phyloP scores from a whole-genome alignment of 1,140 invertebrate genomes.

The Pectinophora gossypiella region DNA sequence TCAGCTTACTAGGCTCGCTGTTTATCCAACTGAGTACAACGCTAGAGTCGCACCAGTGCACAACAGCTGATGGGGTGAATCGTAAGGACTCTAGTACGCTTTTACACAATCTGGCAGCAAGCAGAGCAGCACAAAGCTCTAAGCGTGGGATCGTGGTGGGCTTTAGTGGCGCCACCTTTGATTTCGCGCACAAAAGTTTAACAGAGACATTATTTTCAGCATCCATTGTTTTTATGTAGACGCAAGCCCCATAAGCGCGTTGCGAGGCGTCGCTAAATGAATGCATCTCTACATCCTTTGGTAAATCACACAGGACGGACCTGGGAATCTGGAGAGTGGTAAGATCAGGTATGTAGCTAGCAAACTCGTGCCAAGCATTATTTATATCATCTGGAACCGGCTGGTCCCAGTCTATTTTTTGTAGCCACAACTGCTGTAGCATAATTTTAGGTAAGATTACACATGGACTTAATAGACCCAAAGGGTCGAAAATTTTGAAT shows the following conservation, averaged over 20 bases:
- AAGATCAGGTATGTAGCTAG: not conserved
- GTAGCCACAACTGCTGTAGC: constrained; percentile 52
- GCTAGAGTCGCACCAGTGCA: constrained; percentile 11
- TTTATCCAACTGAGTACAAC: constrained; percentile 10
- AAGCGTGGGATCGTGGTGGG: constrained; percentile 8
- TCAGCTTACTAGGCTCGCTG: not conserved
- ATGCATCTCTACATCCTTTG: constrained; percentile 6
- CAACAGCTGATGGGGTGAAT: not conserved
- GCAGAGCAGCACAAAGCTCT: constrained; percentile 6
- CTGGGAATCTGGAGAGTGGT: not conserved
- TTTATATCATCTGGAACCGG: constrained; percentile 17
- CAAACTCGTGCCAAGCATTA: constrained; percentile 6
- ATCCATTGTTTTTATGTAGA: not conserved
- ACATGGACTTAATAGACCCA: constrained; percentile 48
- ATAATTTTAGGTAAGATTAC: constrained; percentile 52
- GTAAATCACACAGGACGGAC: not conserved
- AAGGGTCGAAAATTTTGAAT: constrained; percentile 53
- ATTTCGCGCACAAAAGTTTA: constrained; percentile 7
- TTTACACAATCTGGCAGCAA: constrained; percentile 6
- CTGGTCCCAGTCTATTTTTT: constrained; percentile 55
- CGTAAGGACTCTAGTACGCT: not conserved
- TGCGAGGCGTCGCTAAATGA: constrained; percentile 7
- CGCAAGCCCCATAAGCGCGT: not conserved
- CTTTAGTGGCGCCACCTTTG: constrained; percentile 7
- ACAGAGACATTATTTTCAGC: not conserved